Evolutionary conservation across 2,797 vertebrate genomes (phyloP), one percentile per base, ranked within the genome.

Genomic region (Oreochromis mossambicus): DNA sequence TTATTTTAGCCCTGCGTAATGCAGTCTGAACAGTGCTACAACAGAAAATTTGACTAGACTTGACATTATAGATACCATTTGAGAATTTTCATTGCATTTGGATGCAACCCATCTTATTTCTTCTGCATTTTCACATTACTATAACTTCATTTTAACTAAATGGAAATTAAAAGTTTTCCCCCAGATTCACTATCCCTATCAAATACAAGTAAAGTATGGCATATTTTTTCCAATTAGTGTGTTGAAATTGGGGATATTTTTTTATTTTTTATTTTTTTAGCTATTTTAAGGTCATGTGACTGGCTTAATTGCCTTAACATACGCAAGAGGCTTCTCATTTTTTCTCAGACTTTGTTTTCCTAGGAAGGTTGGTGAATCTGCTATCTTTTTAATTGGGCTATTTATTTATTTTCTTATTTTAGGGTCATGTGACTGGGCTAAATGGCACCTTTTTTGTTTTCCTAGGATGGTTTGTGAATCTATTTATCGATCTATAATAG

Each of bases 1-100:
- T 15, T 68, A 24, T 68, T 68, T 41, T 68, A 68, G 0, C 7
- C 0, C 13, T 68, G 7, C 17, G 66, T 13, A 63, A 38, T n/a
- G 6, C 61, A 66, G 19, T 38, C 2, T 3, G 11, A 66, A 21
- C 11, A 0, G 1, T 21, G 11, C n/a, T 66, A 2, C 3, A 38
- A 19, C 4, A 21, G 11, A n/a, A 38, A 2, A 13, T 0, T 13
- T 63, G 36, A 5, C 34, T 13, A 7, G 19, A 66, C 61, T 66
- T 21, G 36, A 21, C 21, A 17, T 70, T 26, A 10, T 70, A 15
- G 38, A 26, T 46, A 17, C 66, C 8, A 15, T 70, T 70, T 10
- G 38, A 24, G 24, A 46, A 15, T 1, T 17, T 46, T 5, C 21
- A 70, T 46, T 70, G 21, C 0, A 26, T 70, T 70, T 46, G 21